A percentile compares a stretch with the other conserved stretches of the same genome.
These are phyloP conservation scores for Chrysemys picta DNA, from an alignment of 2,113 vertebrate species.

Conservation along the genomic window DNA sequence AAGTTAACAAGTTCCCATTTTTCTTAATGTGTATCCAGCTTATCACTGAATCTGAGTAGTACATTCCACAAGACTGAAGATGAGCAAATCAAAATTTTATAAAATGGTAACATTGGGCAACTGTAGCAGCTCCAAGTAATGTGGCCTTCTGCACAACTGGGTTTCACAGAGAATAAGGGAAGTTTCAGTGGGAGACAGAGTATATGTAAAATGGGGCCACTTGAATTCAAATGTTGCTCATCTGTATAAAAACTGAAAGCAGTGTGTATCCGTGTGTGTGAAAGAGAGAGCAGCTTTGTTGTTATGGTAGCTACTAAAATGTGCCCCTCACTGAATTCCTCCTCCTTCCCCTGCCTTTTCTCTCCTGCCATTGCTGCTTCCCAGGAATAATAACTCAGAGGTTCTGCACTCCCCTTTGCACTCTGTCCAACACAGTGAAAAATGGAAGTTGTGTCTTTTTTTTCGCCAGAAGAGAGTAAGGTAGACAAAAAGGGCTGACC, in stretches of 20 bases:
- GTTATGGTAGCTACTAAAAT: background rate
- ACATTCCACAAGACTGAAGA: background rate
- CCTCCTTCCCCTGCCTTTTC: background rate
- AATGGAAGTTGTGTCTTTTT: background rate
- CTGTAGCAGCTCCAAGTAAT: background rate
- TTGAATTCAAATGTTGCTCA: background rate
- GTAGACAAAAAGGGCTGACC: background rate
- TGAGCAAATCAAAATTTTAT: background rate
- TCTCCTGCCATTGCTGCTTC: background rate
- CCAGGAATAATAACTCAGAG: background rate
- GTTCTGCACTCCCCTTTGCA: background rate
- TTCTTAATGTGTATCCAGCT: background rate
- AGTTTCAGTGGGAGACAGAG: background rate
- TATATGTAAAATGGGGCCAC: background rate
- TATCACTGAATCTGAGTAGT: background rate
- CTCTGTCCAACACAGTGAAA: background rate
- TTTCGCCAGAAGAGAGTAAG: background rate
- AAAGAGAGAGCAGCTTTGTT: background rate
- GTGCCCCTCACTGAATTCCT: background rate
- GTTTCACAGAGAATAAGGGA: background rate
- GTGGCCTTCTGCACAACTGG: background rate
- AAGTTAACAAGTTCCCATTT: background rate
- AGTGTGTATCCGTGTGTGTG: background rate
- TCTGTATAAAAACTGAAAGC: background rate
- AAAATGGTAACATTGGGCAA: background rate